phyloP scores from a whole-genome alignment of 2,113 vertebrate genomes.

The Artemisiospiza belli region DNA sequence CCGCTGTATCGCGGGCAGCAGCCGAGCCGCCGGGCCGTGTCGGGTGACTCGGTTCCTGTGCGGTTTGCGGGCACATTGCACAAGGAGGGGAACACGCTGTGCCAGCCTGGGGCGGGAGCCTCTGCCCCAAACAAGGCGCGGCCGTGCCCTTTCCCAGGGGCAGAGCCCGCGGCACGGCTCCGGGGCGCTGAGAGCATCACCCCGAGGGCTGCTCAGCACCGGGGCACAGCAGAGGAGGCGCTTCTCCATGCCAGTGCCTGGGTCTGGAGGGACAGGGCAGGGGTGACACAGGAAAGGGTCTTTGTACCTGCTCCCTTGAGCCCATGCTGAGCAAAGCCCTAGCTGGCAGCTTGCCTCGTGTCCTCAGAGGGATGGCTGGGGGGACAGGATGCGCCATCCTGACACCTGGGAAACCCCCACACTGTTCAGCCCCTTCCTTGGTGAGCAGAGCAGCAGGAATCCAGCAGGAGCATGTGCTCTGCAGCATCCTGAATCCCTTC shows the following conservation, averaged over 20 bases:
- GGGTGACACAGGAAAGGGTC: background rate
- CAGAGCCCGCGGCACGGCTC: background rate
- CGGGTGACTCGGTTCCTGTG: slow-evolving; percentile 39
- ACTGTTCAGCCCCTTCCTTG: background rate
- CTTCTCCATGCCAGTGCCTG: background rate
- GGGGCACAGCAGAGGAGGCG: background rate
- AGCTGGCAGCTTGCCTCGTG: background rate
- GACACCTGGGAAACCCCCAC: background rate
- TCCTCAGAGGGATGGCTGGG: background rate
- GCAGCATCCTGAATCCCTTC: background rate
- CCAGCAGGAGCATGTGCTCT: background rate
- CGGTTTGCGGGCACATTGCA: slow-evolving; percentile 13
- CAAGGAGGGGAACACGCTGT: background rate
- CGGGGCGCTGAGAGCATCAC: rapidly evolving
- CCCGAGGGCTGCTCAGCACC: background rate
- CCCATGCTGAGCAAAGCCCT: background rate
- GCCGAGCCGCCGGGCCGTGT: background rate
- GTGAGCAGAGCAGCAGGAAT: background rate
- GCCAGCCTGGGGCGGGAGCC: rapidly evolving
- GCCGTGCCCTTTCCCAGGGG: background rate
- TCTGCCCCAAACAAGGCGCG: background rate
- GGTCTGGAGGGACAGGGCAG: too few relatives aligned
- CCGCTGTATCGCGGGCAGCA: background rate
- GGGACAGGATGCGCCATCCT: background rate
- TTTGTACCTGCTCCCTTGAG: background rate